phyloP scores from a whole-genome alignment of 2,113 vertebrate genomes.

The Protomyctophum bolini region DNA sequence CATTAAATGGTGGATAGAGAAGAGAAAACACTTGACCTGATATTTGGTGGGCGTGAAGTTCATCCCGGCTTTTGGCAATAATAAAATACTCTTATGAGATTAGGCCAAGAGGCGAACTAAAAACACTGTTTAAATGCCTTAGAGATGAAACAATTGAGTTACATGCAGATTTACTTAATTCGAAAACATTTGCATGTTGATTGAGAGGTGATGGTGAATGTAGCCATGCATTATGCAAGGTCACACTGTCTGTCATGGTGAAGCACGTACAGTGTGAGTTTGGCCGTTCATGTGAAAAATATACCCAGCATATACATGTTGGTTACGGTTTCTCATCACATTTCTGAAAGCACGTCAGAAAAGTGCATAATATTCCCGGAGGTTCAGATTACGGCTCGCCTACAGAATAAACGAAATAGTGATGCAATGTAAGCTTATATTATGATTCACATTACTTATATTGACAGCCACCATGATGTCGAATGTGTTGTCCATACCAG shows the following conservation, averaged over 20 bases:
- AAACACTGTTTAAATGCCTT: not conserved
- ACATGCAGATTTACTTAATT: not conserved
- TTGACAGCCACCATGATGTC: not conserved
- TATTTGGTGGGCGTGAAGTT: constrained; percentile 8
- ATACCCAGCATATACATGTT: not conserved
- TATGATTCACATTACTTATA: too few relatives aligned
- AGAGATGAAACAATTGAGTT: not conserved
- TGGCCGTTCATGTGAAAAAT: constrained; percentile 3
- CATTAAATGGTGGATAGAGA: constrained; percentile 37
- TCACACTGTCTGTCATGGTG: not conserved
- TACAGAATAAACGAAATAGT: too few relatives aligned
- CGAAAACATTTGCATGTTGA: not conserved
- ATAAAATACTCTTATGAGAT: not conserved
- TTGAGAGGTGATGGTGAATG: not conserved
- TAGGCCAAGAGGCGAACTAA: not conserved
- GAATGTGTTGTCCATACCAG: not conserved
- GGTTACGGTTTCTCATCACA: constrained; percentile 3
- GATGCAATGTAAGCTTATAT: not conserved
- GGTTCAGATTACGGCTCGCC: too few relatives aligned
- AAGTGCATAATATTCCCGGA: not conserved
- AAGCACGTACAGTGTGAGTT: not conserved
- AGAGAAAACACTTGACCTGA: not conserved
- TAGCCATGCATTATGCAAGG: not conserved
- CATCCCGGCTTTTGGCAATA: constrained; percentile 12
- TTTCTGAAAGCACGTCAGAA: not conserved